phyloP scores from a whole-genome alignment of 1,140 invertebrate genomes.

The Drusus annulatus region DNA sequence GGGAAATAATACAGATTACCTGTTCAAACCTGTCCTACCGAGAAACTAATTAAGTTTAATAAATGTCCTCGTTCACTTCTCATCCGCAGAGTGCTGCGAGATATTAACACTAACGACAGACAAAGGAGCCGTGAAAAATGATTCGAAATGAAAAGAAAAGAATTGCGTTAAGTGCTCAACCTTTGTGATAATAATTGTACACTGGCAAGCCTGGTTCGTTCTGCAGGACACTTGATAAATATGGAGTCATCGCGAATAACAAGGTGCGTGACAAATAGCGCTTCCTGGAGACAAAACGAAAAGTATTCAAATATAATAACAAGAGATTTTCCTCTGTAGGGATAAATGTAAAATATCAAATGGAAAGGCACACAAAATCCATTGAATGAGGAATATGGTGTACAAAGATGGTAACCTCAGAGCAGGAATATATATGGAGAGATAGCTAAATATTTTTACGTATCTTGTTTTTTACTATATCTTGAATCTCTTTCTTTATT shows the following conservation, averaged over 20 bases:
- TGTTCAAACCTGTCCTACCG: too few species aligned
- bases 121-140: slow-evolving; percentile 15
- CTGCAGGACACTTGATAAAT: slow-evolving; percentile 30
- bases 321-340: too few species aligned
- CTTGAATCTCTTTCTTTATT: too few species aligned
- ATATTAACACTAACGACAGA: slow-evolving; percentile 20
- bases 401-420: too few species aligned
- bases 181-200: slow-evolving; percentile 36
- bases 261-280: slow-evolving; percentile 41
- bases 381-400: too few species aligned
- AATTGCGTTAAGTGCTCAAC: slow-evolving; percentile 25
- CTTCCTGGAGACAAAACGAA: background rate
- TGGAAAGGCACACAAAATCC: too few species aligned
- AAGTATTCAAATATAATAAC: too few species aligned
- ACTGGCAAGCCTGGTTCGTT: background rate
- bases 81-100: slow-evolving; percentile 28
- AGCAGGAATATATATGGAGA: too few species aligned
- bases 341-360: too few species aligned
- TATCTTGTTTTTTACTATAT: too few species aligned
- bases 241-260: slow-evolving; percentile 39
- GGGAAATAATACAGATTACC: too few species aligned
- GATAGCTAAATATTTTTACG: too few species aligned
- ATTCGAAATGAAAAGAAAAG: slow-evolving; percentile 21
- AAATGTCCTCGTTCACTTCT: slow-evolving; percentile 29
- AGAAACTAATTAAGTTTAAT: slow-evolving; percentile 5